Conservation (phyloP, 2,113 vertebrate species). For the Cynocephalus volans region DNA sequence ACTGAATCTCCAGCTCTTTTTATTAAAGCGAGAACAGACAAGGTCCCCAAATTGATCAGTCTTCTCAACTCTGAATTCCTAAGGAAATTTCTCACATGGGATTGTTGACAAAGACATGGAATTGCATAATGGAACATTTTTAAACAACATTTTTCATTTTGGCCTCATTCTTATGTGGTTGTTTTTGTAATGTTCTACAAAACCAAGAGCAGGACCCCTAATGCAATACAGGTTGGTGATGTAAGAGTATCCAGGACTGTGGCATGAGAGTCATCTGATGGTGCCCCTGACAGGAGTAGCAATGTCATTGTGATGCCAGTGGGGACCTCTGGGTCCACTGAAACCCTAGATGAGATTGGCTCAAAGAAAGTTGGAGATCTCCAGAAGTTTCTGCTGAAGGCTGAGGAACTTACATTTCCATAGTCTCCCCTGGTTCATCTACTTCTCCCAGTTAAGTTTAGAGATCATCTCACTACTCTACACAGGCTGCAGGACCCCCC, state of each 20-base stretch:
- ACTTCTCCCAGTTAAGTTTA: not conserved
- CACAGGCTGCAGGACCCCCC: not conserved
- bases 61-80: not conserved
- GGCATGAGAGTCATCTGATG: not conserved
- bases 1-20: not conserved
- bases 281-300: not conserved
- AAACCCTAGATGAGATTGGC: not conserved
- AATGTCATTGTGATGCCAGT: not conserved
- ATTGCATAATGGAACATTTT: not conserved
- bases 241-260: not conserved
- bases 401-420: not conserved
- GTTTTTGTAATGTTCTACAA: not conserved
- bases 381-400: not conserved
- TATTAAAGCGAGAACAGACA: not conserved
- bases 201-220: not conserved
- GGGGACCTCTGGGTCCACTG: not conserved
- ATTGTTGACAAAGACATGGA: not conserved
- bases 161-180: not conserved
- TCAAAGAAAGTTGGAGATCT: not conserved
- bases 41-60: not conserved
- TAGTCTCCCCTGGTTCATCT: not conserved
- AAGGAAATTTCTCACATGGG: not conserved
- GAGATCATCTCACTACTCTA: not conserved
- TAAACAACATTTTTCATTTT: not conserved
- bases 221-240: not conserved